phyloP scores from a whole-genome alignment of 2,113 vertebrate genomes.

The Takifugu bimaculatus region DNA sequence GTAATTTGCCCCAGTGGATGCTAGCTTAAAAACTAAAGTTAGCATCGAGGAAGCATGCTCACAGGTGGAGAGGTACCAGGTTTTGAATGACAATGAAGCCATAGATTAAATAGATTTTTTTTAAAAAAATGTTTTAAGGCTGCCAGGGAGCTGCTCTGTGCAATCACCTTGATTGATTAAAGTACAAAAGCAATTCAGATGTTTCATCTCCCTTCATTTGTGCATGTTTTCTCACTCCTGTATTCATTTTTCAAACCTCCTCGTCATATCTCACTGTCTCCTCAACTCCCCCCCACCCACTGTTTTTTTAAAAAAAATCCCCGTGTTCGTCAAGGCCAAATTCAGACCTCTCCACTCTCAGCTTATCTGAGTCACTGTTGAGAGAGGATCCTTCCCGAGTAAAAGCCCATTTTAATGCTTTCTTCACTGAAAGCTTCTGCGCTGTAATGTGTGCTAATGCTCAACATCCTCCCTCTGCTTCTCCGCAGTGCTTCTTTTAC shows the following conservation, averaged over 20 bases:
- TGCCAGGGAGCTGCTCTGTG: no score
- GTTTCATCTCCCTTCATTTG: background rate
- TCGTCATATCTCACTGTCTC: background rate
- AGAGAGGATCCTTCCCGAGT: constrained; percentile 21
- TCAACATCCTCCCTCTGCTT: constrained; percentile 24
- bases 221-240: background rate
- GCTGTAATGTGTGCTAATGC: constrained; percentile 42
- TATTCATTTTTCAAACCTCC: background rate
- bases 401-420: constrained; percentile 40
- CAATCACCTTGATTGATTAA: no score
- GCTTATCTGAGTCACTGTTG: constrained; percentile 7
- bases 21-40: no score
- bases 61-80: no score
- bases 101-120: no score
- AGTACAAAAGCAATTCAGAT: no score
- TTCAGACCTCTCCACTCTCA: background rate
- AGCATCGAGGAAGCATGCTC: no score
- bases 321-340: constrained; percentile 22
- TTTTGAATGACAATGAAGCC: no score
- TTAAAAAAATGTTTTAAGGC: no score
- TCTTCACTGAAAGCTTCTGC: constrained; percentile 28
- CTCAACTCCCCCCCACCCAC: no score
- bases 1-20: no score
- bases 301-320: background rate
- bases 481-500: constrained; percentile 51